Evolutionary conservation across 2,113 vertebrate genomes (phyloP), one percentile per base, ranked within the genome.

Genomic region (Erpornis zantholeuca): DNA sequence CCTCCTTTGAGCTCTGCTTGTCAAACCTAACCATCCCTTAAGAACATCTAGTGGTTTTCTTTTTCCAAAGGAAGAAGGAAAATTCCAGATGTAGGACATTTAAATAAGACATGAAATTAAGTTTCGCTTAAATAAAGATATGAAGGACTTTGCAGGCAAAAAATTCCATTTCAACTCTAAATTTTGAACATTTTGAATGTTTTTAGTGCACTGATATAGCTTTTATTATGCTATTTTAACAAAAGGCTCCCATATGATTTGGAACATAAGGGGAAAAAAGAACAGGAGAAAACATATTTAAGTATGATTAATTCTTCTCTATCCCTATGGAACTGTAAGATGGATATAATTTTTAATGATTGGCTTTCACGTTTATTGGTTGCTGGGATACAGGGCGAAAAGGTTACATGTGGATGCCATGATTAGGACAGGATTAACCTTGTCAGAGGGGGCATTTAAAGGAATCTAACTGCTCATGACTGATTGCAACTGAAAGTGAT

Each of bases 401-500:
- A 91, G 71, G 78, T 90, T 78, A 93, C 59, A 91, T 1, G 7
- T 72, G 52, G 59, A 85, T 69, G 47, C 38, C 0, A 3, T 53
- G 38, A 91, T 87, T 85, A 92, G 61, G 65, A 61, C 36, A 53
- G 65, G 68, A 92, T 92, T 96, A 95, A 92, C 87, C 63, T 84
- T 82, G 86, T 82, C 70, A 65, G 66, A 87, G 12, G 10, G 9
- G 28, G 38, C 76, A 73, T 81, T 94, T 68, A 86, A 81, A 91
- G 44, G 52, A 73, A 64, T 85, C 38, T 80, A 92, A 94, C 65
- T 8, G 13, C 52, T 95, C 49, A 36, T 40, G 61, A 82, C 53
- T 75, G 50, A 88, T 3, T 29, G 50, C 75, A 71, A 29, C 6
- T 65, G 65, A 40, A 91, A 72, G 76, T 29, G 15, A 78, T 63